Base-by-base conservation (phyloP, 1,140 invertebrate species). In the Temnothorax longispinosus region DNA sequence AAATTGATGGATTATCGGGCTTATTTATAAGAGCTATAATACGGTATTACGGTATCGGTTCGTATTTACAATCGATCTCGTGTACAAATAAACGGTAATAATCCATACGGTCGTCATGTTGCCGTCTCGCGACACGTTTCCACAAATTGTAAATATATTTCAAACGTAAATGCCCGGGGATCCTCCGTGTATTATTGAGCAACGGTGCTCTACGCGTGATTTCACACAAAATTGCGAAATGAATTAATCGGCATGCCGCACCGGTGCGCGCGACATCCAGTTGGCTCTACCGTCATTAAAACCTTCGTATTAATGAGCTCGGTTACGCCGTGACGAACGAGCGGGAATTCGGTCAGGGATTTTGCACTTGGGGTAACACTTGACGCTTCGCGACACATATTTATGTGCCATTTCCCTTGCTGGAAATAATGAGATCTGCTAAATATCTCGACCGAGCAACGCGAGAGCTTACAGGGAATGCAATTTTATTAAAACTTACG, bases 251-350 rank as follows among this genome's bases (percentile, higher is more conserved):
- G 15, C 27, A 38, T n/a, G 41, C 13, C 27, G 41, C 27, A 27
- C 18, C 3, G 27, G 38, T 27, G 3, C 44, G 52, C 44, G 72
- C 65, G 72, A 81, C 60, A 67, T 27, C n/a, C 15, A 38, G 64
- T 18, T n/a, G 35, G 11, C 60, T 58, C 52, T 32, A 47, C 18
- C 58, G 18, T 47, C 60, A 38, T 89, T 90, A 64, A 82, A 89
- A 65, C 71, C 47, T 76, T 87, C 76, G n/a, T 44, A 71, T 89
- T 72, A 88, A 86, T 88, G 76, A 86, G n/a, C 76, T 76, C 11
- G 8, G 41, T 86, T 89, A 81, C 60, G 35, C 54, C 11, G 69
- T 35, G 54, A n/a, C 41, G 11, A 41, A 13, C 13, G 0, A 60
- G 27, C 58, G 38, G 69, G 56, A 86, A 76, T 71, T 81, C 27